These are phyloP conservation scores for Rosalia funebris DNA, from an alignment of 2,888 invertebrate species.

Conservation along the genomic window DNA sequence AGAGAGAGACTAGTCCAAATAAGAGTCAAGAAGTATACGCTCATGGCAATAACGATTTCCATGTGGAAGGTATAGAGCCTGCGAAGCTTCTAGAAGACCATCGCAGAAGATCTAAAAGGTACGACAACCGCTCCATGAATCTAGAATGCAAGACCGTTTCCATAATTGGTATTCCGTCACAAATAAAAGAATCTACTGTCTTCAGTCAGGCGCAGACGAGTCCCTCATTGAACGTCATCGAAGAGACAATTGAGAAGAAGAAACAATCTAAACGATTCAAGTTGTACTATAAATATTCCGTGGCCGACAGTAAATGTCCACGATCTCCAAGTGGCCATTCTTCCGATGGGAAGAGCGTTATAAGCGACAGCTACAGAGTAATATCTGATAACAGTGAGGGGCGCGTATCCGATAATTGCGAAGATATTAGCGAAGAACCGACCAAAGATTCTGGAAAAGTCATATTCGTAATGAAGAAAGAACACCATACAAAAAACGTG, in stretches of 20 bases:
- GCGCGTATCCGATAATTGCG: neutral
- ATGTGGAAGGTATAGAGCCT: constrained; percentile 44
- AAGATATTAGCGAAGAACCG: neutral
- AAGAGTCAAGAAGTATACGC: neutral
- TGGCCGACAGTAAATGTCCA: constrained; percentile 26
- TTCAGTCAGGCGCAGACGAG: constrained; percentile 20
- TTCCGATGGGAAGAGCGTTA: constrained; percentile 37
- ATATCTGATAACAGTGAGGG: constrained; percentile 30
- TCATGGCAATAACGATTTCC: constrained; percentile 20
- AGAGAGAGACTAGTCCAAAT: neutral
- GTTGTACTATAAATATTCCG: constrained; percentile 46
- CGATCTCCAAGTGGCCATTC: constrained; percentile 17
- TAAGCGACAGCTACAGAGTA: constrained; percentile 41
- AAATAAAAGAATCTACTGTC: constrained; percentile 18
- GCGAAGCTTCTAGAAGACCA: constrained; percentile 30
- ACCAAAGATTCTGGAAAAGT: constrained; percentile 3
- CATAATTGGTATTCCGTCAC: constrained; percentile 43
- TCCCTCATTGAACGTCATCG: constrained; percentile 4
- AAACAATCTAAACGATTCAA: constrained; percentile 43
- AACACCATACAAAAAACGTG: neutral
- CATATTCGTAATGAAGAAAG: constrained; percentile 10
- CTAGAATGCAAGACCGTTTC: constrained; percentile 46
- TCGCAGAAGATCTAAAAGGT: constrained; percentile 6
- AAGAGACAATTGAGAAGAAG: constrained; percentile 38
- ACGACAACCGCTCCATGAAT: constrained; percentile 17